phyloP scores from a whole-genome alignment of 2,888 invertebrate species.

The Nephrotoma guestfalica region DNA sequence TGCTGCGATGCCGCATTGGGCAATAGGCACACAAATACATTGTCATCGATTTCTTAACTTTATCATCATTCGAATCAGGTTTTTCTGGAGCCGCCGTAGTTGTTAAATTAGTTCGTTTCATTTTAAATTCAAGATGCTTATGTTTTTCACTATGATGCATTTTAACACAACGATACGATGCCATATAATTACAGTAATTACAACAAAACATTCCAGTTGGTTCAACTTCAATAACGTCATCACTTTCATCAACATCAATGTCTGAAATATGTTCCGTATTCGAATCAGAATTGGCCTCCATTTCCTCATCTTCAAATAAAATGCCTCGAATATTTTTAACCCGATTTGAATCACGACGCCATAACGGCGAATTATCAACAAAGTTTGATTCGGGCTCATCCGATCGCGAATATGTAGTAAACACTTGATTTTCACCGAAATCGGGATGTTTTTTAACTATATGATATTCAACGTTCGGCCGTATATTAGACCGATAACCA shows the following conservation, averaged over 20 bases:
- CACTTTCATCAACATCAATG: neutral
- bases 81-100: neutral
- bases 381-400: constrained; percentile 14
- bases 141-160: neutral
- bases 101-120: neutral
- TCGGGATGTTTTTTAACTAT: constrained; percentile 41
- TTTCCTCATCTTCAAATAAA: constrained; percentile 36
- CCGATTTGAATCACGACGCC: constrained; percentile 39
- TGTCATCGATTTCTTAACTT: neutral
- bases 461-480: constrained; percentile 44
- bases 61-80: neutral
- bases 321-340: constrained; percentile 45
- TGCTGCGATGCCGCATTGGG: neutral
- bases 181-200: neutral
- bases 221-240: neutral
- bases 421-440: constrained; percentile 31
- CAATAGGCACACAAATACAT: neutral
- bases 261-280: neutral
- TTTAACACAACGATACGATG: neutral
- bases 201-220: neutral
- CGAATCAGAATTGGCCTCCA: neutral
- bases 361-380: constrained; percentile 41
- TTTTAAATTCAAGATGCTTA: neutral
- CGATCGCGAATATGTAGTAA: constrained; percentile 16
- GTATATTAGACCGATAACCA: constrained; percentile 38